Evolutionary conservation across 37 sponge, comb jelly and placozoan genomes (phyloP).

Genomic region (Haliclona indistincta): DNA sequence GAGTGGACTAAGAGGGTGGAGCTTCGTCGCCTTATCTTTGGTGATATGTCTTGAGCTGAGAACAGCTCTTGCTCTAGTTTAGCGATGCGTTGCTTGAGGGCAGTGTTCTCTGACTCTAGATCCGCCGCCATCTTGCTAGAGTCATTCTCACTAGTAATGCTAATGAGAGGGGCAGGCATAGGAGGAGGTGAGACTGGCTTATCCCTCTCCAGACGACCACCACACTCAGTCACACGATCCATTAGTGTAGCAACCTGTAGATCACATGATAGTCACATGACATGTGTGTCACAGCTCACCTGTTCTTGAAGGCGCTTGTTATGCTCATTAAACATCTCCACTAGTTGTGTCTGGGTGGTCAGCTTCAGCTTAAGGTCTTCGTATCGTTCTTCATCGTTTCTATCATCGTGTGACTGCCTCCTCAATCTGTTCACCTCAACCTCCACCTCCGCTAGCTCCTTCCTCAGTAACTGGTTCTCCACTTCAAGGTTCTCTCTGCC

Average conservation of each 20-base stretch:
- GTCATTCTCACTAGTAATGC: background rate
- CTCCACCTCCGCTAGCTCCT: constrained; percentile 60
- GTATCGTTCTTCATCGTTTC: constrained; percentile 21
- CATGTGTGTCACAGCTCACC: background rate
- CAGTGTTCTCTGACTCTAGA: constrained; percentile 20
- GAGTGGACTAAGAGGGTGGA: constrained; percentile 31
- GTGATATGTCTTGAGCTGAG: constrained; percentile 12
- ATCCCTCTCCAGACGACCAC: constrained; percentile 28
- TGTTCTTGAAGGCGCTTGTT: constrained; percentile 60
- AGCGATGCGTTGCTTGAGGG: constrained; percentile 13
- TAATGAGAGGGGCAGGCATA: constrained; percentile 24
- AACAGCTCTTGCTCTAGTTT: constrained; percentile 21
- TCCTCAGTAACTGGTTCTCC: constrained; percentile 29
- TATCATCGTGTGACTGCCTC: constrained; percentile 28
- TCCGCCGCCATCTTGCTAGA: no score
- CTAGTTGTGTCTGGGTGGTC: constrained; percentile 56
- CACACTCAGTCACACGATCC: constrained; percentile 12
- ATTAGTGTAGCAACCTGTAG: constrained; percentile 25
- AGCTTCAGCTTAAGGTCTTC: constrained; percentile 62
- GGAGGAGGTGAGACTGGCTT: constrained; percentile 58
- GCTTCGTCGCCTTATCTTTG: constrained; percentile 28
- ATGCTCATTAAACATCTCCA: constrained; percentile 62
- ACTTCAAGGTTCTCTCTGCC: no score
- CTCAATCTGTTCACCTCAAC: constrained; percentile 41
- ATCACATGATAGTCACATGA: background rate